Percentiles rank a stretch among this genome's conserved stretches.
phyloP scores from a whole-genome alignment of 2,888 invertebrate species.

The Suillia variegata region DNA sequence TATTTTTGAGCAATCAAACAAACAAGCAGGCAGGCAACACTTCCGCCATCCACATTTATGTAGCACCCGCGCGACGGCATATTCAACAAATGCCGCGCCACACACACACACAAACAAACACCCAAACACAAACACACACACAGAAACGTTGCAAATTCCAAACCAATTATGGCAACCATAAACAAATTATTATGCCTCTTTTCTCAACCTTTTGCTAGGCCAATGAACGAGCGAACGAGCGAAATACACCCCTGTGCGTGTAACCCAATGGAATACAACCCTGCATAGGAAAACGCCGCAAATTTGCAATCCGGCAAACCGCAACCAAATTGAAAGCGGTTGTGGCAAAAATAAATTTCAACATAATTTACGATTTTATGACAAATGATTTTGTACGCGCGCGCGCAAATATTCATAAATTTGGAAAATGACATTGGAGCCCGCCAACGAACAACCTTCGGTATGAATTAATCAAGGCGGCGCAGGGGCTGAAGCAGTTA shows the following conservation, averaged over 20 bases:
- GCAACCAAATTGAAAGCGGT: not conserved
- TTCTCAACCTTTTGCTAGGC: not conserved
- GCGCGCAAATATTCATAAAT: not conserved
- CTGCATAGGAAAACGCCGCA: not conserved
- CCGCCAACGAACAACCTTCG: not conserved
- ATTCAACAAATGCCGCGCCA: no score
- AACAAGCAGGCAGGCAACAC: no score
- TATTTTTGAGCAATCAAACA: no score
- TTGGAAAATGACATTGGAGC: not conserved
- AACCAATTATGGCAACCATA: not conserved
- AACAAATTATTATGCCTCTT: constrained; percentile 3
- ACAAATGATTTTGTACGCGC: constrained; percentile 40
- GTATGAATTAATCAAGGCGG: not conserved
- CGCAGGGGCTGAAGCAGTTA: not conserved
- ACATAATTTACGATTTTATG: constrained; percentile 49
- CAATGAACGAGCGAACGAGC: not conserved
- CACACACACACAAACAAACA: no score
- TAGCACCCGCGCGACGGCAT: no score
- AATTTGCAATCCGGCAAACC: no score
- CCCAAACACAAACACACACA: no score
- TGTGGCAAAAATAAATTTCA: not conserved
- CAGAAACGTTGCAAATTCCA: no score
- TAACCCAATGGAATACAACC: no score
- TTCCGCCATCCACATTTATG: no score
- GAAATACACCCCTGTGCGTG: no score